phyloP scores from a whole-genome alignment of 2,797 vertebrate genomes.

The Schizopygopsis malacanthus region DNA sequence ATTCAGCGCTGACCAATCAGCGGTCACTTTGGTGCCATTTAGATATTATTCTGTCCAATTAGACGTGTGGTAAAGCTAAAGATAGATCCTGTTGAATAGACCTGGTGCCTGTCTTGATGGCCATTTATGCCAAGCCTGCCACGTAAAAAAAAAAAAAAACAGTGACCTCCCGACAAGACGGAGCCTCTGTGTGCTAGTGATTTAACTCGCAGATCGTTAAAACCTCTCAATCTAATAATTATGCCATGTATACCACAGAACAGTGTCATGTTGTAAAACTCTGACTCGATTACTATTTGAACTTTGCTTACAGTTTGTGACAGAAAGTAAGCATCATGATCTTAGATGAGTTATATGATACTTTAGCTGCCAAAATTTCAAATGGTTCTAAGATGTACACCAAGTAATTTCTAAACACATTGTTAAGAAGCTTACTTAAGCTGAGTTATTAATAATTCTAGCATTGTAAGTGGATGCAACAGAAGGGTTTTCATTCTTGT shows the following conservation, averaged over 20 bases:
- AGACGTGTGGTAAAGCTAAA: constrained; percentile 51
- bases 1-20: constrained; percentile 56
- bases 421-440: neutral
- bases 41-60: constrained; percentile 55
- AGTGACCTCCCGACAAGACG: constrained; percentile 4
- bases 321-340: neutral
- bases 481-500: neutral
- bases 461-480: neutral
- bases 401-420: neutral
- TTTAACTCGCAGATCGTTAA: constrained; percentile 9
- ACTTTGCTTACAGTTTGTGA: neutral
- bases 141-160: constrained; percentile 30
- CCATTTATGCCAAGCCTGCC: constrained; percentile 32
- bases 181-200: constrained; percentile 5
- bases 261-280: neutral
- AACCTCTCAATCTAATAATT: constrained; percentile 5
- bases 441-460: neutral
- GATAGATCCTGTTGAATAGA: constrained; percentile 55
- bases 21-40: constrained; percentile 59
- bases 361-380: neutral
- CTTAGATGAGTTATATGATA: neutral
- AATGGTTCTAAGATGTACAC: neutral
- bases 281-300: neutral
- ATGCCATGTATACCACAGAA: neutral
- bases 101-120: constrained; percentile 47